phyloP scores from a whole-genome alignment of 2,113 vertebrate species.

The Thamnophis sirtalis region DNA sequence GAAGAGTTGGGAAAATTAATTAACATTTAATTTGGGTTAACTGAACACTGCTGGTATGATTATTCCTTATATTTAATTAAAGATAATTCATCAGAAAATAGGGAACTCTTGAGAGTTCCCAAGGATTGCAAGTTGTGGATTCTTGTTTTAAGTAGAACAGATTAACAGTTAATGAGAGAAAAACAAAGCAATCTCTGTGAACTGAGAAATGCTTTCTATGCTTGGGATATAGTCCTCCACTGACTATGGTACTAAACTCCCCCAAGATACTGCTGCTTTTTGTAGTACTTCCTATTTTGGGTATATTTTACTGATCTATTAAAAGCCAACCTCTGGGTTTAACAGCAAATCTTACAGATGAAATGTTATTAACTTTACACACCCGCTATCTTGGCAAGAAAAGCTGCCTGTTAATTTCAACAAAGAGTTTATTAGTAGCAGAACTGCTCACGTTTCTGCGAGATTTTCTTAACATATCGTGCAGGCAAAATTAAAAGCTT shows the following conservation, averaged over 20 bases:
- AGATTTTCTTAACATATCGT: not conserved
- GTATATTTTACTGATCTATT: not conserved
- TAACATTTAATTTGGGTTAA: not conserved
- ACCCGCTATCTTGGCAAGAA: not conserved
- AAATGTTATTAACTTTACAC: not conserved
- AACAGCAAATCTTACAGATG: constrained; percentile 8
- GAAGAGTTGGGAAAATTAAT: not conserved
- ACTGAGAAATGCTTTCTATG: not conserved
- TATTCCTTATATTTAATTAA: not conserved
- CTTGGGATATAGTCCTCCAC: not conserved
- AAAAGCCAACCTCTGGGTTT: not conserved
- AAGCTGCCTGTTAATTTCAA: not conserved
- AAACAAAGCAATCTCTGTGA: not conserved
- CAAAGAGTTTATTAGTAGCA: not conserved
- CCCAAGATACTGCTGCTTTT: not conserved
- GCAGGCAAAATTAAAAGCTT: not conserved
- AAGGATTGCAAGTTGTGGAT: too few relatives aligned
- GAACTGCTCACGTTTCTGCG: not conserved
- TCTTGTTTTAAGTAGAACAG: not conserved
- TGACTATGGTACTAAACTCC: not conserved
- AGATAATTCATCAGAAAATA: not conserved
- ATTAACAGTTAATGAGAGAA: not conserved
- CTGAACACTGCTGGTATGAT: not conserved
- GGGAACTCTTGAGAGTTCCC: not conserved
- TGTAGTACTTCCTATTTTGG: not conserved